phyloP scores from a whole-genome alignment of 1,140 invertebrate species.

The Trypoxylus dichotomus region DNA sequence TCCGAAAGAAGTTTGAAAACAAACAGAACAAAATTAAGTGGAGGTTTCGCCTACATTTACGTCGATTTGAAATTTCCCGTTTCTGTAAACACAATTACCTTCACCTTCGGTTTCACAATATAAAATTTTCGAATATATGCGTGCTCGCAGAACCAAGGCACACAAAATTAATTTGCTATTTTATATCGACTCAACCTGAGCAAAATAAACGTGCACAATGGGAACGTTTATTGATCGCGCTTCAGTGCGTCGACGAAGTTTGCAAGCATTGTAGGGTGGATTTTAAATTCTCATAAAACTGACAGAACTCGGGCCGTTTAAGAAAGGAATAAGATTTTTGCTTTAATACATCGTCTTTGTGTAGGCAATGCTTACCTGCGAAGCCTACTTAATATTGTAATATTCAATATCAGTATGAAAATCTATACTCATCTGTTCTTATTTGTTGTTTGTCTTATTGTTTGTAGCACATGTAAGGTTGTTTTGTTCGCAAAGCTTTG shows the following conservation, averaged over 20 bases:
- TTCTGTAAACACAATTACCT: not conserved
- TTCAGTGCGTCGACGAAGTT: conserved; percentile 38
- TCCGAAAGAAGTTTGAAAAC: not conserved
- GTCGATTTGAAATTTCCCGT: not conserved
- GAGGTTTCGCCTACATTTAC: not conserved
- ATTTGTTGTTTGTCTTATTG: no score
- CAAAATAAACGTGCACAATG: conserved; percentile 37
- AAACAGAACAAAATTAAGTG: not conserved
- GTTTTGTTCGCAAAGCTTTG: not conserved
- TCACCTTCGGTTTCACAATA: not conserved
- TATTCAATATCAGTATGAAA: not conserved
- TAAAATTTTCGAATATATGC: conserved; percentile 8
- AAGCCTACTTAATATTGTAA: not conserved
- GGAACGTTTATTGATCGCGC: conserved; percentile 38
- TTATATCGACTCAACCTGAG: conserved; percentile 33
- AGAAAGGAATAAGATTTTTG: conserved; percentile 34
- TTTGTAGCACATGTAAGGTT: not conserved
- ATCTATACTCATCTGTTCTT: not conserved
- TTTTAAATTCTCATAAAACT: conserved; percentile 43
- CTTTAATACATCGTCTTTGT: conserved; percentile 35
- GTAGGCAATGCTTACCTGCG: conserved; percentile 7
- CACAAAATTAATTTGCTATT: conserved; percentile 19
- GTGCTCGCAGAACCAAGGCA: not conserved
- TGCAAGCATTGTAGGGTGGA: conserved; percentile 38
- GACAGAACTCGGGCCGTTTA: conserved; percentile 36